Conservation (phyloP, 1,140 invertebrate species). For the Eumaeus atala region DNA sequence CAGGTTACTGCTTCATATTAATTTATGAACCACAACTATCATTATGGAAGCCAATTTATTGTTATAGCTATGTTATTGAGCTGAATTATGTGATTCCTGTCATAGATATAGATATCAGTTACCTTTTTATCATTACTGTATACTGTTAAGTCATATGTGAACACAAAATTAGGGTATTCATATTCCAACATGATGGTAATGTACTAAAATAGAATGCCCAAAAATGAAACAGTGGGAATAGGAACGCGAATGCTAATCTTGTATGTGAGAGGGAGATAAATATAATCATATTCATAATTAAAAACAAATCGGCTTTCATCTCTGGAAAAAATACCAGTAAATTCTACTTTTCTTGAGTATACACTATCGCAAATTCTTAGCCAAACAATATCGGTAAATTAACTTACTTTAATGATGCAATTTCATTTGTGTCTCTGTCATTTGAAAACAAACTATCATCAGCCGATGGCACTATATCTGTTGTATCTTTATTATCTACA, state of each 20-base stretch:
- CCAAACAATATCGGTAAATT: constrained; percentile 10
- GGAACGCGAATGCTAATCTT: constrained; percentile 38
- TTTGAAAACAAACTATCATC: constrained; percentile 15
- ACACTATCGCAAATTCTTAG: neutral
- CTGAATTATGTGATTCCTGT: constrained; percentile 12
- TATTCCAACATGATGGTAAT: constrained; percentile 69
- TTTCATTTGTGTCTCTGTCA: neutral
- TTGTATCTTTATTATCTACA: neutral
- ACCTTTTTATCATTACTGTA: constrained; percentile 51
- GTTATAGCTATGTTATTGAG: constrained; percentile 12
- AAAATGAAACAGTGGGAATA: constrained; percentile 63
- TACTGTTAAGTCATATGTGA: constrained; percentile 49
- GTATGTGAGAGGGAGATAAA: constrained; percentile 43
- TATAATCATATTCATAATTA: constrained; percentile 36
- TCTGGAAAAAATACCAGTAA: neutral
- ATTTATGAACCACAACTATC: no score
- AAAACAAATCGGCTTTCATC: constrained; percentile 67
- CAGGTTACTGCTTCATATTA: neutral
- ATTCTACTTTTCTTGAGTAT: constrained; percentile 19
- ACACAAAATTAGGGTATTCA: constrained; percentile 66
- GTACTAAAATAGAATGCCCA: constrained; percentile 73
- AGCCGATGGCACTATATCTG: neutral
- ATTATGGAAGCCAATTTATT: neutral
- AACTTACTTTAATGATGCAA: constrained; percentile 2
- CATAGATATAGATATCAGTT: constrained; percentile 31